phyloP scores from a whole-genome alignment of 2,797 vertebrate species.

The Lepus townsendii region DNA sequence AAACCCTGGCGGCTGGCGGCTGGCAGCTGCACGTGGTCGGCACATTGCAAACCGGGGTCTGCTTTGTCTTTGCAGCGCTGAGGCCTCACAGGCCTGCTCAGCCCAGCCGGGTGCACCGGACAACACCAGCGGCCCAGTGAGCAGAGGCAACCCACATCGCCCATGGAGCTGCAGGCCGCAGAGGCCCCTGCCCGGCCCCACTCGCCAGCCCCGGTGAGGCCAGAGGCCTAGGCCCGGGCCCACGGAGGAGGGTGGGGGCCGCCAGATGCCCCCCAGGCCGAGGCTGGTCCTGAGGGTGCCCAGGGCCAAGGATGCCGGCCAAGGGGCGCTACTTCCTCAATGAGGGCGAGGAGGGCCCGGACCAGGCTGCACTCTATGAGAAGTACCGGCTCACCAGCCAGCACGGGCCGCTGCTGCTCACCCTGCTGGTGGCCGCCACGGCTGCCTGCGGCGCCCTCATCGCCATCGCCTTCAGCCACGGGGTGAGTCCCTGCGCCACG shows the following conservation, averaged over 20 bases:
- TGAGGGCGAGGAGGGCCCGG: constrained; percentile 92
- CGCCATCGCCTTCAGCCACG: constrained; percentile 88
- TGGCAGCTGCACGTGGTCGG: no score
- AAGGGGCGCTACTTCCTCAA: constrained; percentile 98
- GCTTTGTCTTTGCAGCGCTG: constrained; percentile 66
- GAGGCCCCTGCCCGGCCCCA: not conserved
- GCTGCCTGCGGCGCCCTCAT: constrained; percentile 91
- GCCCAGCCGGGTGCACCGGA: not conserved
- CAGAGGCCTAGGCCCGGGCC: constrained; percentile 30
- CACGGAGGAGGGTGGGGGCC: not conserved
- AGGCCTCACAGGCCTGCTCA: not conserved
- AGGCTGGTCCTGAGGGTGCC: constrained; percentile 54
- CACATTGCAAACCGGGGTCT: not conserved
- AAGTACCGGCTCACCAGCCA: constrained; percentile 96
- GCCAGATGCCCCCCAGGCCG: not conserved
- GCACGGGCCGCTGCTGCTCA: constrained; percentile 94
- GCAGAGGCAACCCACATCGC: accelerated
- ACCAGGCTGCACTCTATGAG: constrained; percentile 92
- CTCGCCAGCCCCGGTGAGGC: not conserved
- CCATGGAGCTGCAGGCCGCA: constrained; percentile 37
- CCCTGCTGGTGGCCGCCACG: constrained; percentile 93
- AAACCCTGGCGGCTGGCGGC: no score
- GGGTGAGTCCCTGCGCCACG: constrained; percentile 90
- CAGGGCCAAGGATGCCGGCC: constrained; percentile 92
- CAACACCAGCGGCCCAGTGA: accelerated